phyloP scores from a whole-genome alignment of 2,113 vertebrate genomes.

The Echinops telfairi region DNA sequence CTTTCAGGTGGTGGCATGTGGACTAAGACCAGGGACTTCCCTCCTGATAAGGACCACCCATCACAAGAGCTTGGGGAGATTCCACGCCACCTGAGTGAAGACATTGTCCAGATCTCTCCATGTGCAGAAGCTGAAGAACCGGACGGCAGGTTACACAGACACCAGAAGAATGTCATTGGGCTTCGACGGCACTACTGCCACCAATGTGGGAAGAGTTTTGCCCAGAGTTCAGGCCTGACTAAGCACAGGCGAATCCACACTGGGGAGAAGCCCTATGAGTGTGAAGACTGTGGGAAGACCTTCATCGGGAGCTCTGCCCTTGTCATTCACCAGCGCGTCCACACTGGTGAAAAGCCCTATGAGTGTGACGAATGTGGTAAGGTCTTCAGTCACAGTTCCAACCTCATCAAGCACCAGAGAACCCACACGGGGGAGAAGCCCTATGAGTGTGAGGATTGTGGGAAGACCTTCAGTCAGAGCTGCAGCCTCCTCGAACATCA shows the following conservation, averaged over 20 bases:
- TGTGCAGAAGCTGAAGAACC: not conserved
- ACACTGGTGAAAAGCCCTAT: conserved; percentile 78
- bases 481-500: conserved; percentile 76
- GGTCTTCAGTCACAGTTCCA: conserved; percentile 74
- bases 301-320: conserved; percentile 74
- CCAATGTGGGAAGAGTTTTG: conserved; percentile 74
- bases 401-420: conserved; percentile 78
- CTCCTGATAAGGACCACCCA: not conserved
- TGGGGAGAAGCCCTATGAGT: conserved; percentile 74
- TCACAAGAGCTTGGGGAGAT: not conserved
- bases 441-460: conserved; percentile 69
- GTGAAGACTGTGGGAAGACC: conserved; percentile 73
- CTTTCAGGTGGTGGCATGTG: conserved; percentile 58
- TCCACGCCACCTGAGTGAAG: not conserved
- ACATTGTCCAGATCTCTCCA: not conserved
- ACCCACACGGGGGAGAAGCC: conserved; percentile 79
- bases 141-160: conserved; percentile 44
- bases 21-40: not conserved
- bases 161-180: conserved; percentile 8
- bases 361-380: conserved; percentile 77
- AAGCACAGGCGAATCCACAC: conserved; percentile 73
- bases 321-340: conserved; percentile 70
- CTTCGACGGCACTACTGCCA: conserved; percentile 15
- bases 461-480: conserved; percentile 75
- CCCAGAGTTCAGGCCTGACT: conserved; percentile 73